Evolutionary conservation across 2,888 invertebrate genomes (phyloP).

Genomic region (Dicyrtomina minuta): DNA sequence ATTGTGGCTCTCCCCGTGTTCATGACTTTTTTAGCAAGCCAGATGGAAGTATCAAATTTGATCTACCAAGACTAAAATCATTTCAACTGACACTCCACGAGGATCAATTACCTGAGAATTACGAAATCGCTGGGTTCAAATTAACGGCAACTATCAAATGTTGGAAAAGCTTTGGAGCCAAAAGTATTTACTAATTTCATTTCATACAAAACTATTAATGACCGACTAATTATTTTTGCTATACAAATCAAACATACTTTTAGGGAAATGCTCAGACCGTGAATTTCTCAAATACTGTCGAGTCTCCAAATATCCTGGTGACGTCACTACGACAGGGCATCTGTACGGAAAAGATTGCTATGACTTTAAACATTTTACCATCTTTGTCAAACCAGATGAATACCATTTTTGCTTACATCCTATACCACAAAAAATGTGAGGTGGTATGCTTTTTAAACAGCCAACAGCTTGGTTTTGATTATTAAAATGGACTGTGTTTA

Average conservation of each 20-base stretch:
- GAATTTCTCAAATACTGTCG: not conserved
- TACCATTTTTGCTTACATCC: not conserved
- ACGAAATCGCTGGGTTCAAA: not conserved
- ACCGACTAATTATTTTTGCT: too few relatives aligned
- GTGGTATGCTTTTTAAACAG: too few relatives aligned
- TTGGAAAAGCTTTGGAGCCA: slow-evolving; percentile 6
- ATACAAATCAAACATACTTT: not conserved
- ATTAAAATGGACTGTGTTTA: too few relatives aligned
- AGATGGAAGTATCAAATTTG: too few relatives aligned
- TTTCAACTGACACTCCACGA: not conserved
- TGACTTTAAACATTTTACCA: slow-evolving; percentile 1
- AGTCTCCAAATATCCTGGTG: not conserved
- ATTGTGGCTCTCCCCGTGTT: slow-evolving; percentile 5
- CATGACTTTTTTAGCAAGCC: not conserved
- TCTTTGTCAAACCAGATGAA: not conserved
- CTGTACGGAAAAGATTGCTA: slow-evolving; percentile 18
- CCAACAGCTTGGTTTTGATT: too few relatives aligned
- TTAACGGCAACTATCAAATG: not conserved
- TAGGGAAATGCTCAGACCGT: slow-evolving; percentile 1
- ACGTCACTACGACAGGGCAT: not conserved
- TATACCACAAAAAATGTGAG: not conserved
- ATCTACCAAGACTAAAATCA: not conserved
- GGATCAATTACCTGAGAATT: not conserved
- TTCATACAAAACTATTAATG: not conserved
- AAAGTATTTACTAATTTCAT: not conserved